Evolutionary conservation across 2,797 vertebrate genomes (phyloP).

Genomic region (Cebuella pygmaea): DNA sequence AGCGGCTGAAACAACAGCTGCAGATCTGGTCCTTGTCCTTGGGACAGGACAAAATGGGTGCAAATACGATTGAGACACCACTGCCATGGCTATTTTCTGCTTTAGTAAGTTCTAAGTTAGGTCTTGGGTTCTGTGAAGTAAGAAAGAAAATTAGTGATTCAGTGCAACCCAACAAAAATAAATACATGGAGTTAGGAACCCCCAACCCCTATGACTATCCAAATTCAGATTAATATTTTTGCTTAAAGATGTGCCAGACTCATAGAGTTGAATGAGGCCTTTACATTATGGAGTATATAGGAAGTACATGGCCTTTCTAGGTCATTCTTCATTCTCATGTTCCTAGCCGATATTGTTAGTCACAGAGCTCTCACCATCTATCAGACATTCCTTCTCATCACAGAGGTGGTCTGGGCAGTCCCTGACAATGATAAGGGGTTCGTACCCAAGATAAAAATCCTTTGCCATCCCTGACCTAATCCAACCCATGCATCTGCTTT

Average conservation of each 20-base stretch:
- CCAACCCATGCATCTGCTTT: background rate
- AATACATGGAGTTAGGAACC: background rate
- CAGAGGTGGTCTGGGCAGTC: background rate
- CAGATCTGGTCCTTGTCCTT: slow-evolving; percentile 51
- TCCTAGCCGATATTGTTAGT: background rate
- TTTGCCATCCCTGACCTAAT: background rate
- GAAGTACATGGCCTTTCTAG: background rate
- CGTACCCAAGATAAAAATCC: background rate
- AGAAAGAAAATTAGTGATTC: background rate
- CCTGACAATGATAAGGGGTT: background rate
- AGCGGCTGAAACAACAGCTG: slow-evolving; percentile 67
- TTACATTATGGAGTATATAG: background rate
- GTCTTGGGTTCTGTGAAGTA: background rate
- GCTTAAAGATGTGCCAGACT: background rate
- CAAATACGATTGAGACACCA: background rate
- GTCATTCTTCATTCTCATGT: background rate
- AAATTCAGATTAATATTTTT: slow-evolving; percentile 29
- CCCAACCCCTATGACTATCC: background rate
- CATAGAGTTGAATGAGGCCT: background rate
- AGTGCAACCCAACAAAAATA: background rate
- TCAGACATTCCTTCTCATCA: background rate
- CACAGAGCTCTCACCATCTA: background rate
- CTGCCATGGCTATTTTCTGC: background rate
- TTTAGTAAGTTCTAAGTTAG: background rate
- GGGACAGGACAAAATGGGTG: background rate